Evolutionary conservation across 2,888 invertebrate genomes (phyloP).

Genomic region (Exephanes ischioxanthus): DNA sequence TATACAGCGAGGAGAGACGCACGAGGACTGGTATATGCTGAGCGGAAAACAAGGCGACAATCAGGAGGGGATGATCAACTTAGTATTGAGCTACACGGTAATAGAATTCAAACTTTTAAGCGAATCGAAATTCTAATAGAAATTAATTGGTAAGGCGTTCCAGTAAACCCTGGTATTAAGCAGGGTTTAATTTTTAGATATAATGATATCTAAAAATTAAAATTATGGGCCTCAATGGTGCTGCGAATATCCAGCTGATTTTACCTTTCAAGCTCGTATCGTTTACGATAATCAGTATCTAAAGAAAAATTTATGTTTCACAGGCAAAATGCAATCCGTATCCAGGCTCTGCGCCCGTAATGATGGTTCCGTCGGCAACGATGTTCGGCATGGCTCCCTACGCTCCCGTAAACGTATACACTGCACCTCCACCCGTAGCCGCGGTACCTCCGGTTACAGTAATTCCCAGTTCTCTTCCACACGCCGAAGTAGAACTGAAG

Average conservation of each 20-base stretch:
- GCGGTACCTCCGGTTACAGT: constrained; percentile 77
- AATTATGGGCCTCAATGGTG: neutral
- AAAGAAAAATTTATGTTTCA: constrained; percentile 6
- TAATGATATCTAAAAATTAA: too few relatives aligned
- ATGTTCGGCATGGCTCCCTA: constrained; percentile 82
- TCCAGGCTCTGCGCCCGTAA: constrained; percentile 87
- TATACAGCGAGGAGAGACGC: constrained; percentile 91
- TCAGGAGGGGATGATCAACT: constrained; percentile 96
- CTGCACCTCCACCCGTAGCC: constrained; percentile 84
- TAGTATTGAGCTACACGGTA: constrained; percentile 93
- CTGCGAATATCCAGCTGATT: neutral
- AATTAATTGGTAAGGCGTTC: neutral
- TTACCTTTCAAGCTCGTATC: neutral
- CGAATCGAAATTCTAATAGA: neutral
- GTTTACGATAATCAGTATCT: neutral
- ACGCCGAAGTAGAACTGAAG: constrained; percentile 88
- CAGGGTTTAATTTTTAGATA: too few relatives aligned
- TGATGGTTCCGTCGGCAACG: constrained; percentile 89
- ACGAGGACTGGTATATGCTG: constrained; percentile 97
- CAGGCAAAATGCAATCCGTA: constrained; percentile 84
- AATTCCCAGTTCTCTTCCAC: constrained; percentile 83
- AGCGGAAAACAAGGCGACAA: constrained; percentile 98
- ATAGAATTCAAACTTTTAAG: constrained; percentile 68
- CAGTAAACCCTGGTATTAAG: too few relatives aligned
- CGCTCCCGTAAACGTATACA: constrained; percentile 85